Conservation (phyloP, 2,888 invertebrate species). For the Empis stercorea region DNA sequence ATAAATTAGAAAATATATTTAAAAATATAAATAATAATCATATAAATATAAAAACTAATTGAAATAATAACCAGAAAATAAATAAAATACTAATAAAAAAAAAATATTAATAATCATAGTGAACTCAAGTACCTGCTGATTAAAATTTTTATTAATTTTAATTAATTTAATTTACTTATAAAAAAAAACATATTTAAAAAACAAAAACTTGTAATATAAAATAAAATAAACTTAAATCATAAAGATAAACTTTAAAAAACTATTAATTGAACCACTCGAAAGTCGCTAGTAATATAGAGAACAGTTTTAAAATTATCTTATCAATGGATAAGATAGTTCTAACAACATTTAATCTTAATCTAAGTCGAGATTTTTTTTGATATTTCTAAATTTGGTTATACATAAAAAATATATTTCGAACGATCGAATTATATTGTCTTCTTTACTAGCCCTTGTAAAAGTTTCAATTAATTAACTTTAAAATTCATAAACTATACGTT, state of each 20-base stretch:
- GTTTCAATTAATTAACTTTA: no score
- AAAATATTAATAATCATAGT: constrained; percentile 20
- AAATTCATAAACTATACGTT: no score
- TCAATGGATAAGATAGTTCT: no score
- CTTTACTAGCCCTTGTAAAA: no score
- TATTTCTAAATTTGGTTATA: no score
- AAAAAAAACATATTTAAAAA: not conserved
- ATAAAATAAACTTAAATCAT: not conserved
- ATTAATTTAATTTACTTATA: constrained; percentile 8
- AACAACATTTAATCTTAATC: no score
- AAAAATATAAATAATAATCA: not conserved
- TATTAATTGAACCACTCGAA: constrained; percentile 2
- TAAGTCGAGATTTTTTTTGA: no score
- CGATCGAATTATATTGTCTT: no score
- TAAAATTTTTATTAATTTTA: constrained; percentile 19
- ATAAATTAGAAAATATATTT: not conserved
- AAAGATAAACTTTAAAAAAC: constrained; percentile 14
- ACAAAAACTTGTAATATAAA: not conserved
- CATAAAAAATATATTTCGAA: no score
- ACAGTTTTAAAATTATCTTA: no score
- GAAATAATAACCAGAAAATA: constrained; percentile 15
- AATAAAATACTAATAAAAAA: constrained; percentile 8
- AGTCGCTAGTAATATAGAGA: no score
- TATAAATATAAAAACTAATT: not conserved
- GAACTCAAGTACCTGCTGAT: constrained; percentile 36